Evolutionary conservation across 2,797 vertebrate species (phyloP).

Genomic region (Microctenopoma steveboyesi): DNA sequence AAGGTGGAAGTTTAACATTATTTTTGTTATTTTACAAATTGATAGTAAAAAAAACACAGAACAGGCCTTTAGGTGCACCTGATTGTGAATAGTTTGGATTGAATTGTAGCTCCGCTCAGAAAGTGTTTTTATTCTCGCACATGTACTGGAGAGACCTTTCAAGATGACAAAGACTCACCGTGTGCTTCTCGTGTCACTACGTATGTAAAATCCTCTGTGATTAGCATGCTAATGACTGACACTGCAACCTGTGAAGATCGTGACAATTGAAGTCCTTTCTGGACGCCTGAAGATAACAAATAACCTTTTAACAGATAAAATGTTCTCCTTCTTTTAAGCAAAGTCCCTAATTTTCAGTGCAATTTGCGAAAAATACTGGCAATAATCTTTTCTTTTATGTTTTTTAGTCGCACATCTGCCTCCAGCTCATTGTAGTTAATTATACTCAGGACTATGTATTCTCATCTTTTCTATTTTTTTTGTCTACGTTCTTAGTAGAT

Average conservation of each 20-base stretch:
- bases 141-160: constrained; percentile 44
- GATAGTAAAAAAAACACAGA: constrained; percentile 14
- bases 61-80: constrained; percentile 35
- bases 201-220: constrained; percentile 68
- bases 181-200: constrained; percentile 37
- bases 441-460: constrained; percentile 60
- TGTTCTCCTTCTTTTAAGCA: constrained; percentile 65
- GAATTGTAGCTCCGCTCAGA: constrained; percentile 61
- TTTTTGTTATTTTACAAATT: constrained; percentile 28
- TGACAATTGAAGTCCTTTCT: constrained; percentile 75
- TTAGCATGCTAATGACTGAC: constrained; percentile 77
- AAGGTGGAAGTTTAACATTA: not conserved
- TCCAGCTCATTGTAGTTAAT: constrained; percentile 76
- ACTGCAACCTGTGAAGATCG: constrained; percentile 73
- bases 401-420: constrained; percentile 68
- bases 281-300: constrained; percentile 79
- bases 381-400: constrained; percentile 70
- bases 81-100: constrained; percentile 30
- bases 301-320: constrained; percentile 77
- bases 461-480: constrained; percentile 37
- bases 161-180: constrained; percentile 56
- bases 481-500: constrained; percentile 49
- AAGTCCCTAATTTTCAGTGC: constrained; percentile 69
- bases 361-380: constrained; percentile 62
- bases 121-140: constrained; percentile 46